phyloP scores from a whole-genome alignment of 2,888 invertebrate genomes.

The Antheraea assamensis region DNA sequence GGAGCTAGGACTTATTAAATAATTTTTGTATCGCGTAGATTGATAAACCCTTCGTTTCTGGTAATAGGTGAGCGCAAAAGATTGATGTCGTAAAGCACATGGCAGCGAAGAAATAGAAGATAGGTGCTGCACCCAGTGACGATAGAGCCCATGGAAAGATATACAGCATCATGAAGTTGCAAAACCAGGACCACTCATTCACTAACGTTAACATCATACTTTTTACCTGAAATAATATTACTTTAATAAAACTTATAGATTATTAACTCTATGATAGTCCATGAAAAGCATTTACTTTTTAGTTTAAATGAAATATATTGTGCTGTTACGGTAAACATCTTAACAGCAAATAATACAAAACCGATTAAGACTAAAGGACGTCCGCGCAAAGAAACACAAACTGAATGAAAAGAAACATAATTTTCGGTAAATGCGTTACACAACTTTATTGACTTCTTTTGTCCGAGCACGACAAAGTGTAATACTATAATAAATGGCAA shows the following conservation, averaged over 20 bases:
- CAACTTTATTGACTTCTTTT: too few species aligned
- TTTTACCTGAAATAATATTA: constrained; percentile 48
- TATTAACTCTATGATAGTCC: background rate
- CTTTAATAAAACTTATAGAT: background rate
- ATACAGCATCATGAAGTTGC: constrained; percentile 53
- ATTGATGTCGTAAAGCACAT: constrained; percentile 43
- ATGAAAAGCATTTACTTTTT: too few species aligned
- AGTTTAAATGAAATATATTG: too few species aligned
- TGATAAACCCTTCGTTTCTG: constrained; percentile 59
- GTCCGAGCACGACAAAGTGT: too few species aligned
- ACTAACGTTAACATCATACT: constrained; percentile 52
- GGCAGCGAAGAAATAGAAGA: constrained; percentile 56
- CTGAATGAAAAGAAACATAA: too few species aligned
- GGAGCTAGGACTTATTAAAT: constrained; percentile 31
- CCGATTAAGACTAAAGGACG: too few species aligned
- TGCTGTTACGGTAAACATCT: too few species aligned
- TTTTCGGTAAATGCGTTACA: too few species aligned
- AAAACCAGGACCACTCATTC: constrained; percentile 57
- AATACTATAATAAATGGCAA: too few species aligned
- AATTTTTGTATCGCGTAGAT: constrained; percentile 54
- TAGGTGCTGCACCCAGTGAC: constrained; percentile 46
- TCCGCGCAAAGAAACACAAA: too few species aligned
- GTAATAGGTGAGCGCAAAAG: constrained; percentile 44
- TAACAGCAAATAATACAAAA: too few species aligned
- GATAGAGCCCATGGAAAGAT: constrained; percentile 50